Evolutionary conservation across 2,888 invertebrate species (phyloP).

Genomic region (Phyllotreta cruciferae): DNA sequence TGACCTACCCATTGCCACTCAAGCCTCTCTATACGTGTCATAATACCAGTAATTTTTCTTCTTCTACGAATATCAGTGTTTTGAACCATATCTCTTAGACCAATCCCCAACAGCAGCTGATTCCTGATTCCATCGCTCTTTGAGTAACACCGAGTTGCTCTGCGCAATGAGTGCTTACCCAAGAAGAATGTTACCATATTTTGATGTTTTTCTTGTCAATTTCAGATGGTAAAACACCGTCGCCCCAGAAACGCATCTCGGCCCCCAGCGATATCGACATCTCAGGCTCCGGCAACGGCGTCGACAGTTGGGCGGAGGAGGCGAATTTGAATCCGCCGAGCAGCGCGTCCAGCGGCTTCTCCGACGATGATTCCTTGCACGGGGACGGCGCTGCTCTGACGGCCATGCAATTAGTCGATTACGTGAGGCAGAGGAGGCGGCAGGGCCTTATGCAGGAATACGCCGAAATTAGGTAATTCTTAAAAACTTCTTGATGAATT

Average conservation of each 20-base stretch:
- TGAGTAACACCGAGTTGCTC: too few species aligned
- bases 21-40: too few species aligned
- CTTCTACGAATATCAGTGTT: too few species aligned
- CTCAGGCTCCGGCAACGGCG: constrained; percentile 56
- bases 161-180: too few species aligned
- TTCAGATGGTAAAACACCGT: constrained; percentile 56
- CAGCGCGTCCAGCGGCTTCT: constrained; percentile 83
- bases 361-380: constrained; percentile 87
- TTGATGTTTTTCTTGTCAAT: neutral
- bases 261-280: constrained; percentile 62
- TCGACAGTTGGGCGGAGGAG: constrained; percentile 62
- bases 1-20: too few species aligned
- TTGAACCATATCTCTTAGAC: too few species aligned
- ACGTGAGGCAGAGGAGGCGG: constrained; percentile 76
- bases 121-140: too few species aligned
- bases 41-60: too few species aligned
- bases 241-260: constrained; percentile 56
- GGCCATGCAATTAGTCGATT: constrained; percentile 77
- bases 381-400: constrained; percentile 72
- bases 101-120: too few species aligned
- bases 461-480: constrained; percentile 75
- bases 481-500: too few species aligned
- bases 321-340: constrained; percentile 72
- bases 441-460: constrained; percentile 88
- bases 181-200: too few species aligned